Evolutionary conservation across 2,113 vertebrate species (phyloP), one percentile per base, ranked within the genome.

Genomic region (Rutilus rutilus): DNA sequence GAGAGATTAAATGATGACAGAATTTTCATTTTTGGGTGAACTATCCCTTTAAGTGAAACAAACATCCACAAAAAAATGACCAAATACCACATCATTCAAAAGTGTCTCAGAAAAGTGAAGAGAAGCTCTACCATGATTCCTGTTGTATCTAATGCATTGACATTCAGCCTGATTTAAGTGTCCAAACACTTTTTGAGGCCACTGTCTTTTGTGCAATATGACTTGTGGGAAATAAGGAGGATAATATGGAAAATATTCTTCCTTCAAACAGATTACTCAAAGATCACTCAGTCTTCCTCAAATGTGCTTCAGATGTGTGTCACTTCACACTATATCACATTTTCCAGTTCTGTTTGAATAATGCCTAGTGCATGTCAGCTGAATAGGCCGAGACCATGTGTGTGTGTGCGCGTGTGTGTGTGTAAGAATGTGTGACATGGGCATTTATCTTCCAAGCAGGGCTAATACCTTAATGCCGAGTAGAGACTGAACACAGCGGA

Each of bases 401-500:
- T 80, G 14, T 60, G 54, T 75, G 52, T 64, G 60, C 67, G 57
- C 78, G 62, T 50, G 74, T 83, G 54, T n/a, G 50, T 54, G 54
- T 52, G 25, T 14, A 62, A 93, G 19, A 57, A 59, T 45, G 82
- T 62, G 77, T 94, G 95, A 93, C 92, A 93, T 91, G 90, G 75
- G 91, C 92, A 94, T 95, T 95, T 94, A 94, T 95, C 93, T 94
- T 94, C 91, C 86, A 91, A 90, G 90, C 83, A 33, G 90, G 90
- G 89, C 91, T 93, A 93, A 93, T 93, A 93, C 91, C 89, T 89
- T 89, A 80, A 86, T 89, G 92, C 91, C 90, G 90, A 88, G 91
- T 91, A 88, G 90, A 86, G 85, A 83, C 83, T 86, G 76, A 89
- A 86, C 85, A 33, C 87, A 89, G 90, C 90, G 91, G 93, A 91